phyloP scores from a whole-genome alignment of 2,113 vertebrate species.

The Cyanoderma ruficeps region DNA sequence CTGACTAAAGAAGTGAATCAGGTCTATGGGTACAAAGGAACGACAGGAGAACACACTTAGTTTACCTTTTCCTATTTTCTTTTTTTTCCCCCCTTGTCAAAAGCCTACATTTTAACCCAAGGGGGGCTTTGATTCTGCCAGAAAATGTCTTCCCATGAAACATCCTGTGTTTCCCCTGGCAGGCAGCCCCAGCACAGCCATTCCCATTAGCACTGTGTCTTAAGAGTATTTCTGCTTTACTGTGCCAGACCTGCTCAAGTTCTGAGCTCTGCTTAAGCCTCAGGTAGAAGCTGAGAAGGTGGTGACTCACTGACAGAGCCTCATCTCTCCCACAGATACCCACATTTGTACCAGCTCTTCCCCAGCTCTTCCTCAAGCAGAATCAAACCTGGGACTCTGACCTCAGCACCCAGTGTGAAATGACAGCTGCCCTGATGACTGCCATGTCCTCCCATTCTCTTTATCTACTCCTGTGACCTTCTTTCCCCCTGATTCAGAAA shows the following conservation, averaged over 20 bases:
- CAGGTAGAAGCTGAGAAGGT: background rate
- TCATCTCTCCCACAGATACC: background rate
- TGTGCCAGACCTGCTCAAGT: background rate
- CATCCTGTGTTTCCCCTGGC: background rate
- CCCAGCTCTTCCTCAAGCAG: background rate
- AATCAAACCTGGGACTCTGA: background rate
- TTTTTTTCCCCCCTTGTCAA: accelerated
- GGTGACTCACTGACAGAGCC: background rate
- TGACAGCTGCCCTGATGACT: background rate
- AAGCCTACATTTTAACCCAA: background rate
- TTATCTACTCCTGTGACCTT: background rate
- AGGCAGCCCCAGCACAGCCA: background rate
- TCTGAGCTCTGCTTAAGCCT: background rate
- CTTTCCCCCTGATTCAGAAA: background rate
- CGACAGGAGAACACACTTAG: background rate
- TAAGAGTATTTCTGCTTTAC: background rate
- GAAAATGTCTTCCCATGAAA: background rate
- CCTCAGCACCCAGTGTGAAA: background rate
- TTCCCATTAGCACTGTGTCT: accelerated
- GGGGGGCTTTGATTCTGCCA: background rate
- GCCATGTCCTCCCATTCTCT: background rate
- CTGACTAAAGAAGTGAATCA: background rate
- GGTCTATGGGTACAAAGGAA: background rate
- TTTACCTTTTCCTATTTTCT: background rate
- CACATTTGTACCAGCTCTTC: background rate